Conservation (phyloP, 1,140 invertebrate species). For the Cotesia typhae region DNA sequence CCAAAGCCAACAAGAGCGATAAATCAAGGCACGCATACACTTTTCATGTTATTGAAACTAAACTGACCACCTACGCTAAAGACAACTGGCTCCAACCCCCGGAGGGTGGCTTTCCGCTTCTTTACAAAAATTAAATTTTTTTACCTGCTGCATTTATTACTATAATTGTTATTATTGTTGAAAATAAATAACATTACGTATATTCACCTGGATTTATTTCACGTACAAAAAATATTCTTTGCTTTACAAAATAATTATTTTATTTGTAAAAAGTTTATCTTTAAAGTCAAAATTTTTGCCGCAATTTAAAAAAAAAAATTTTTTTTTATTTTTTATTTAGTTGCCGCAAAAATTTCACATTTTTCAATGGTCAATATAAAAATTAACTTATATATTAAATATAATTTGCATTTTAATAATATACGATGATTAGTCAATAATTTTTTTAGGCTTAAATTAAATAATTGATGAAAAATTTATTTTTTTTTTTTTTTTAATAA, state of each 20-base stretch:
- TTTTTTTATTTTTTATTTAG: too few species aligned
- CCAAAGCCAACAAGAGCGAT: slow-evolving; percentile 83
- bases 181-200: neutral
- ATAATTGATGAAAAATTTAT: too few species aligned
- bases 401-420: neutral
- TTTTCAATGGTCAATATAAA: too few species aligned
- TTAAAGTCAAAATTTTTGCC: too few species aligned
- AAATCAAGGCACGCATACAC: slow-evolving; percentile 93
- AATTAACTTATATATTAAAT: neutral
- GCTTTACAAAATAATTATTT: too few species aligned
- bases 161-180: slow-evolving; percentile 19
- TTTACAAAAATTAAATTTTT: slow-evolving; percentile 67
- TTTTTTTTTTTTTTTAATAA: too few species aligned
- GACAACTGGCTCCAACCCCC: slow-evolving; percentile 88
- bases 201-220: neutral
- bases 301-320: too few species aligned
- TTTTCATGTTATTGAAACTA: slow-evolving; percentile 90
- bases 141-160: neutral
- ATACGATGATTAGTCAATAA: too few species aligned
- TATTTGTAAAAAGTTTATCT: too few species aligned
- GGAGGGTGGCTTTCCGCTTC: slow-evolving; percentile 69
- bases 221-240: slow-evolving; percentile 12
- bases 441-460: too few species aligned
- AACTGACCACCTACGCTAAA: slow-evolving; percentile 77
- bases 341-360: too few species aligned